phyloP scores from a whole-genome alignment of 2,888 invertebrate species.

The Lepidocyrtoides sp. region DNA sequence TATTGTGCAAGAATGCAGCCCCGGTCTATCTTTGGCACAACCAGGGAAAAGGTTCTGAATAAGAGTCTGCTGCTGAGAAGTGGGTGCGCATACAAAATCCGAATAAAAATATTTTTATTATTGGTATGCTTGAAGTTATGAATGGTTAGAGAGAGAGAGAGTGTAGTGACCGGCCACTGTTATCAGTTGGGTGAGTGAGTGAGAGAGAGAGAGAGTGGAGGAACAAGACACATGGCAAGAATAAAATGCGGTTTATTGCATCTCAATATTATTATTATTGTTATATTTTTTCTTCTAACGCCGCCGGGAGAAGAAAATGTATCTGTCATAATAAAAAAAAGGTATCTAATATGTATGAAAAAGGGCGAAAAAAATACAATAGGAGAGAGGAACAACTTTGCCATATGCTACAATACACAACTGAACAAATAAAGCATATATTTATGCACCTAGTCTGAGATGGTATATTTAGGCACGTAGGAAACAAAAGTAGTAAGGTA shows the following conservation, averaged over 20 bases:
- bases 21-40: neutral
- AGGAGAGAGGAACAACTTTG: neutral
- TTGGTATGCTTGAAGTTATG: conserved; percentile 51
- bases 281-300: conserved; percentile 21
- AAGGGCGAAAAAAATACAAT: neutral
- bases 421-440: neutral
- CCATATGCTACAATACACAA: conserved; percentile 27
- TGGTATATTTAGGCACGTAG: neutral
- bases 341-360: neutral
- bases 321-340: conserved; percentile 20
- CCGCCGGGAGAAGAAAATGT: conserved; percentile 61
- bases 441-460: neutral
- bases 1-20: neutral
- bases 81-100: conserved; percentile 34
- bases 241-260: conserved; percentile 76
- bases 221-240: conserved; percentile 65
- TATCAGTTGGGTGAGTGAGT: too few species aligned
- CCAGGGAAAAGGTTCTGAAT: neutral
- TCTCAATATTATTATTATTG: conserved; percentile 74
- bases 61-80: neutral
- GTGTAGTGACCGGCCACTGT: conserved; percentile 11
- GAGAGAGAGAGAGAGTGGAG: too few species aligned
- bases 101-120: conserved; percentile 29
- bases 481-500: conserved; percentile 19
- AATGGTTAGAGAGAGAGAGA: neutral